Percentiles rank a stretch among this genome's conserved stretches.
Evolutionary conservation across 1,140 invertebrate species (phyloP).

Genomic region (Carcinoscorpius rotundicauda): DNA sequence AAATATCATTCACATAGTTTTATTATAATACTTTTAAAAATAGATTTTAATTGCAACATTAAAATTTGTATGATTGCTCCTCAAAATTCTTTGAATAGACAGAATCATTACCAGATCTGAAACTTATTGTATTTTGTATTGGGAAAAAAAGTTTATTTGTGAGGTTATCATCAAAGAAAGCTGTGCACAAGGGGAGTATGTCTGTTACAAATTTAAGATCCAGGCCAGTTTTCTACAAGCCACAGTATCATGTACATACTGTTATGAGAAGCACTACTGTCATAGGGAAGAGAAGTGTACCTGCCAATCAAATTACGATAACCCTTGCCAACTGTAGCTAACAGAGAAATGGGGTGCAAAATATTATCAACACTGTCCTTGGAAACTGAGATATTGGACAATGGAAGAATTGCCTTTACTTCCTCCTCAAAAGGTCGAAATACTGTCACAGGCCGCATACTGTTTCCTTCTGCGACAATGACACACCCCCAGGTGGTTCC

Average conservation of each 20-base stretch:
- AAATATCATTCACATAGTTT: no score
- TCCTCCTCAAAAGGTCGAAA: conserved; percentile 82
- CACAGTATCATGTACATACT: conserved; percentile 28
- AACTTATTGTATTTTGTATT: no score
- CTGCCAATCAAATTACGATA: conserved; percentile 59
- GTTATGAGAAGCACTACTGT: conserved; percentile 13
- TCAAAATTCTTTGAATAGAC: no score
- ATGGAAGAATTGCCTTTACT: conserved; percentile 40
- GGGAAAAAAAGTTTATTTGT: no score
- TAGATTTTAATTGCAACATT: no score
- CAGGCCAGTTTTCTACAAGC: conserved; percentile 27
- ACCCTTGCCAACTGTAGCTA: conserved; percentile 62
- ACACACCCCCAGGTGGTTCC: conserved; percentile 87
- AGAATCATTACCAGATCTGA: no score
- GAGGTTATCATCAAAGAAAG: no score
- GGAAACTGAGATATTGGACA: not conserved
- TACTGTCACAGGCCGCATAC: conserved; percentile 70
- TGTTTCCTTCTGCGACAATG: conserved; percentile 65
- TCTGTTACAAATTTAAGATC: not conserved
- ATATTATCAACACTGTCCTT: conserved; percentile 32
- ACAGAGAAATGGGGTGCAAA: conserved; percentile 36
- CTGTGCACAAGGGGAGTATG: no score
- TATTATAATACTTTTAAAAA: no score
- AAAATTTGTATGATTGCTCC: no score
- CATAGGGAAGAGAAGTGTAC: conserved; percentile 27